phyloP scores from a whole-genome alignment of 2,113 vertebrate species.

The Malurus elegans region DNA sequence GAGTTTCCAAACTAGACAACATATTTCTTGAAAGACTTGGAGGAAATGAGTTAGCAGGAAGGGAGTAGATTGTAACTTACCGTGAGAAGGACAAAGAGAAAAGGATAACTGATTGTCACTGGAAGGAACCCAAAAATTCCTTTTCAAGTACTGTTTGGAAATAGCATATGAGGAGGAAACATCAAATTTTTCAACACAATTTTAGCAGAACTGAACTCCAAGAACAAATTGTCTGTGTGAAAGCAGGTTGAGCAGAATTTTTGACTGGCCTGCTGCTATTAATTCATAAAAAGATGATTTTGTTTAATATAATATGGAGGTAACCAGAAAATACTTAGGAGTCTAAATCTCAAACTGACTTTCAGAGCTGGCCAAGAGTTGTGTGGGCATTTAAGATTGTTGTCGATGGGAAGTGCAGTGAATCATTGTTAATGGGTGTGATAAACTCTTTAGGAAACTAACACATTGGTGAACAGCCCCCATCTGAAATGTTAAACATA shows the following conservation, averaged over 20 bases:
- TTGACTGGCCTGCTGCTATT: background rate
- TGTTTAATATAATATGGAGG: background rate
- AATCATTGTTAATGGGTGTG: background rate
- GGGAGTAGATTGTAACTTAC: background rate
- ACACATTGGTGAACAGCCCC: background rate
- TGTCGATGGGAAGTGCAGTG: rapidly evolving
- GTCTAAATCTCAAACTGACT: background rate
- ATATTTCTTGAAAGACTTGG: background rate
- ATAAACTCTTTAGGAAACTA: background rate
- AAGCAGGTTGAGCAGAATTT: background rate
- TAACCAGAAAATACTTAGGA: background rate
- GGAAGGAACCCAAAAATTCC: background rate
- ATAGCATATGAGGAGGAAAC: background rate
- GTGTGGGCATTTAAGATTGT: background rate
- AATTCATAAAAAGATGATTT: background rate
- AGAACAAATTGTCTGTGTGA: background rate
- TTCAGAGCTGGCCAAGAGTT: background rate
- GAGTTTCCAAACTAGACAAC: background rate
- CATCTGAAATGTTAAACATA: background rate
- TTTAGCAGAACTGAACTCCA: background rate
- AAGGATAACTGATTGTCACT: background rate
- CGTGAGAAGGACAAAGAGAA: background rate
- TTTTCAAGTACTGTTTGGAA: background rate
- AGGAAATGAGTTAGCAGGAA: background rate
- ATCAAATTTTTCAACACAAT: background rate